Evolutionary conservation across 2,888 invertebrate genomes (phyloP), one percentile per base, ranked within the genome.

Genomic region (Harmothoe impar): DNA sequence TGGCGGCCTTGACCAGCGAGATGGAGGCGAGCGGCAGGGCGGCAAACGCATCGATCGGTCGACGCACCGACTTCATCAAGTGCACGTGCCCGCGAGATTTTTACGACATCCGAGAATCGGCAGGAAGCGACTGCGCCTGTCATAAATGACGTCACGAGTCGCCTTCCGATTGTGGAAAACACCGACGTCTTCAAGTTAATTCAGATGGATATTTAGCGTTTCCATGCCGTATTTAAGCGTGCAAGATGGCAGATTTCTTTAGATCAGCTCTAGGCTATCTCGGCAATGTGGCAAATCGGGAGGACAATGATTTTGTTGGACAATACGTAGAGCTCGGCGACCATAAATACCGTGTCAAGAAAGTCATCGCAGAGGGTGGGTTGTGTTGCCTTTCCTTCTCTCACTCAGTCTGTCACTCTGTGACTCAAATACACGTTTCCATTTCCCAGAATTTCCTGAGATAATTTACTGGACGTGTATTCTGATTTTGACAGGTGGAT

Each of bases 291-390:
- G 93, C 92, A 54, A 93, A 92, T 12, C 96, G 97, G 93, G 95
- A 95, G 92, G 97, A 98, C 95, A 98, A 98, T 96, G 98, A 98
- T 96, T 98, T 98, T 96, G 98, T 99, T 93, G 99, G 99, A 90
- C 98, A 98, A 96, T 97, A 97, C 94, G 97, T 99, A 91, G 98
- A 99, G 96, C 97, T 99, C 95, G 98, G 98, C 94, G 98, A 97
- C 95, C 97, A 98, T 96, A 98, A 98, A 96, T 96, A 99, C 93
- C 97, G 98, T 96, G 98, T 99, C 93, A 98, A 98, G 96, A 97
- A 97, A 96, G 97, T 99, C 94, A 98, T 99, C 94, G 99, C 99
- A 93, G 99, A 99, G 98, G 99, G 99, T 99, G 97, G 54, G 86
- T 86, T 31, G n/a, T n/a, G n/a, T n/a, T 20, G 12, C 62, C 62